Percentiles rank a stretch among this genome's conserved stretches.
Evolutionary conservation across 92 coral and sea anemone genomes (phyloP).

Genomic region (Ricordea florida): DNA sequence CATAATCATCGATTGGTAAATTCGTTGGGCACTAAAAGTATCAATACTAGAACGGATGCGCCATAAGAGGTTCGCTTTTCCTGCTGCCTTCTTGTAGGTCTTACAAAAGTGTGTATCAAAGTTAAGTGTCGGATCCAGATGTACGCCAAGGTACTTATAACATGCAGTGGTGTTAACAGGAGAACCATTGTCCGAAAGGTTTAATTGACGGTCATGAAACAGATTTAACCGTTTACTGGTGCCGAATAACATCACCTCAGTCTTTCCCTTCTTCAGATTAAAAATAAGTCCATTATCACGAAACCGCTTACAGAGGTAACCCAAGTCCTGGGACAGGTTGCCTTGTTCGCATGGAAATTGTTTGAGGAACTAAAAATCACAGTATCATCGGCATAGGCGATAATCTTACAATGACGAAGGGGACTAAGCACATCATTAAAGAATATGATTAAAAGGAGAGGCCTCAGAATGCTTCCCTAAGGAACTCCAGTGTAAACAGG

Average conservation of each 20-base stretch:
- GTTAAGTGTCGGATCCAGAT: slow-evolving; percentile 45
- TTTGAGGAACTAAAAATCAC: slow-evolving; percentile 28
- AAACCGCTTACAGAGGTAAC: slow-evolving; percentile 15
- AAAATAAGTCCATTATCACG: slow-evolving; percentile 22
- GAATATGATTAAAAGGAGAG: slow-evolving; percentile 5
- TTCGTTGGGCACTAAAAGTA: slow-evolving; percentile 14
- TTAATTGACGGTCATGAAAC: slow-evolving; percentile 22
- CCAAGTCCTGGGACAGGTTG: slow-evolving; percentile 35
- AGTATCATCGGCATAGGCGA: slow-evolving; percentile 50
- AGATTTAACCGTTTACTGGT: slow-evolving; percentile 29
- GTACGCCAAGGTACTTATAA: slow-evolving; percentile 43
- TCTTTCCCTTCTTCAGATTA: slow-evolving; percentile 28
- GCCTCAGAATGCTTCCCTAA: slow-evolving; percentile 30
- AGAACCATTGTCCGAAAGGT: slow-evolving; percentile 11
- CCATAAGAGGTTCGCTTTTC: too few species aligned
- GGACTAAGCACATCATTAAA: slow-evolving; percentile 33
- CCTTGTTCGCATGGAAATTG: slow-evolving; percentile 19
- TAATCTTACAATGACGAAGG: too few species aligned
- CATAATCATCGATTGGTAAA: too few species aligned
- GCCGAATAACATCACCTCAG: background rate
- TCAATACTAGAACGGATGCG: too few species aligned
- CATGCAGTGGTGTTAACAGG: slow-evolving; percentile 31
- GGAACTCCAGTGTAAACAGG: slow-evolving; percentile 36
- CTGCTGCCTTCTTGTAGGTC: slow-evolving; percentile 49
- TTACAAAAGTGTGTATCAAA: slow-evolving; percentile 43